Base-by-base conservation (phyloP, 2,888 invertebrate genomes). In the Oscheius sp. region DNA sequence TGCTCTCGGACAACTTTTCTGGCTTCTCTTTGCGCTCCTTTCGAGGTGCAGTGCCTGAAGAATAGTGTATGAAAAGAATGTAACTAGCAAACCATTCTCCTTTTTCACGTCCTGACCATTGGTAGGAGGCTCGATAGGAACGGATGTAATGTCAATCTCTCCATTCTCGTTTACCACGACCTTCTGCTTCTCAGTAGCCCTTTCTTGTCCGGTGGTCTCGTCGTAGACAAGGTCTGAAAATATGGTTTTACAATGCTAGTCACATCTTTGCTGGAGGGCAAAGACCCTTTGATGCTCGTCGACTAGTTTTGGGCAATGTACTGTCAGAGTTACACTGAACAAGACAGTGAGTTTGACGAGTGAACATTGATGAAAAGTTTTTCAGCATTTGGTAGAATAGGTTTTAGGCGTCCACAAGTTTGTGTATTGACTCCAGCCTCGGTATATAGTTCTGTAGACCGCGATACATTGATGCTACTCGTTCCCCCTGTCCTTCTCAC, bases 161-260 rank as follows among this genome's bases (percentile, higher is more conserved):
- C 50, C n/a, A 21, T 51, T 37, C 47, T 50, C 37, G 2, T 42
- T 32, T n/a, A 35, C 47, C 21, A 55, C 70, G 55, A 65, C 58
- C 5, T 21, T 32, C 50, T 68, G 42, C 0, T 53, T 74, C 4
- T 48, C 51, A 11, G 60, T 53, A 7, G 73, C 59, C 21, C 51
- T 42, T 51, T 73, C 1, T 74, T 75, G 62, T 73, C 73, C 66
- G 59, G 70, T n/a, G 73, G 71, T 73, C 11, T 79, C 79, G 33
- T 75, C 72, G n/a, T 68, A 35, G 35, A 55, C 35, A 13, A 68
- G 37, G 32, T 55, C 55, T 42, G 13, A 42, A 53, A 55, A 5
- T 21, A 55, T 21, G 21, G 21, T 13, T 51, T 11, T 13, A 53
- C 53, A n/a, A 3, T 11, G 13, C 53, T 21, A 13, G 59, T 33